Base-by-base conservation (phyloP, 1,140 invertebrate species). In the Pectinophora gossypiella region DNA sequence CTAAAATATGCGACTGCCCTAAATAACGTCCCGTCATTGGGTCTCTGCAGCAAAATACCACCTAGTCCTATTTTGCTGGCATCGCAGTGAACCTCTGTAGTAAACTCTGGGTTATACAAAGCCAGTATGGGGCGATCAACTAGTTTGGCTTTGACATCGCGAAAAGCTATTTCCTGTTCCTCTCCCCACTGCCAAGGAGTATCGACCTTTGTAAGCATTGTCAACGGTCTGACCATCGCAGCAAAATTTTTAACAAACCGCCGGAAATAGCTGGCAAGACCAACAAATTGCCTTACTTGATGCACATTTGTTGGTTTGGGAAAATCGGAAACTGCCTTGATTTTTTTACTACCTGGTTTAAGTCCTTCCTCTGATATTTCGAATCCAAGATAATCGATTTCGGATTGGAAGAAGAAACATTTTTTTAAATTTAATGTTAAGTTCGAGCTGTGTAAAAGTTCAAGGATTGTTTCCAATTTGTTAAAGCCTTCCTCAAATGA, bases 401-500 rank as follows among this genome's bases (percentile, higher is more conserved):
- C 2, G 2, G 20, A 9, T 27, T 48, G 20, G 7, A 48, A 27
- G 20, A 48, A 48, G 16, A 10, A 15, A 27, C 46, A 48, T 18
- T 48, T 48, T 10, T 32, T 22, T n/a, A 32, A 18, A 13, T 48
- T 48, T 16, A 48, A 48, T 5, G 46, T 48, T 6, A 45, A 13
- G 10, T 18, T 18, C 4, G 16, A 5, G 3, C 6, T 9, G 7
- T 18, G 16, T 19, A 45, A 19, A 5, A 19, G 7, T 45, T 18
- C 15, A 19, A 45, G 19, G 7, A 19, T 21, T 13, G 3, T 12
- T 9, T 21, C 16, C 3, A 45, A 18, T 21, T 21, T 45, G 3
- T 45, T 6, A 18, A 45, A 13, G 12, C 23, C 23, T 27, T 27
- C 23, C 12, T 27, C 23, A 27, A 27, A 6, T 27, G 5, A 6